phyloP scores from a whole-genome alignment of 2,113 vertebrate species.

The Mystacornis crossleyi region DNA sequence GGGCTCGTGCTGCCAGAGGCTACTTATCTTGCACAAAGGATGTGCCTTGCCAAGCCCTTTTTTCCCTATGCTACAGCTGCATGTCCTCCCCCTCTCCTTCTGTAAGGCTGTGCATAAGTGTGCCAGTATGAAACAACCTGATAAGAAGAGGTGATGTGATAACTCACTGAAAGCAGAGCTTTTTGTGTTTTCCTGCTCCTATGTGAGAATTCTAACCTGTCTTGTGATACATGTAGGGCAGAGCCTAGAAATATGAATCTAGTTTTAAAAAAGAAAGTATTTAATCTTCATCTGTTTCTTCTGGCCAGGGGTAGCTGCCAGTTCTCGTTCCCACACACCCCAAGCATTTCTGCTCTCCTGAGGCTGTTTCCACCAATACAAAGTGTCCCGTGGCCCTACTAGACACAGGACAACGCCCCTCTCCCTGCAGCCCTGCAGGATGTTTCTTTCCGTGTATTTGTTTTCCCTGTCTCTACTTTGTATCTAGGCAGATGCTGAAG shows the following conservation, averaged over 20 bases:
- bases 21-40: neutral
- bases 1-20: neutral
- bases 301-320: neutral
- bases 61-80: neutral
- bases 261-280: neutral
- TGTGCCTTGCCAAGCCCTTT: neutral
- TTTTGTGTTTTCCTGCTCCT: neutral
- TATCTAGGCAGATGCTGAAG: neutral
- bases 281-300: neutral
- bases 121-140: neutral
- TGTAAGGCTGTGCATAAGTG: neutral
- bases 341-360: neutral
- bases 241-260: neutral
- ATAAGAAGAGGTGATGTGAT: neutral
- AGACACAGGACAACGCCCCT: neutral
- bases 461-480: neutral
- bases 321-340: neutral
- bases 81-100: neutral
- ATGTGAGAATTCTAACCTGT: neutral
- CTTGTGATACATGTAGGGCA: neutral
- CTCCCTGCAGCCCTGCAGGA: neutral
- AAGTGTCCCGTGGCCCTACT: rapidly evolving
- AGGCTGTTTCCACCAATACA: neutral
- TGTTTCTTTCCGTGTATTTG: neutral
- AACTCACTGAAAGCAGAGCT: neutral